A percentile compares a stretch with the other conserved stretches of the same genome.
These are phyloP conservation scores for Lipotes vexillifer DNA, from an alignment of 2,113 vertebrate species.

Conservation along the genomic window DNA sequence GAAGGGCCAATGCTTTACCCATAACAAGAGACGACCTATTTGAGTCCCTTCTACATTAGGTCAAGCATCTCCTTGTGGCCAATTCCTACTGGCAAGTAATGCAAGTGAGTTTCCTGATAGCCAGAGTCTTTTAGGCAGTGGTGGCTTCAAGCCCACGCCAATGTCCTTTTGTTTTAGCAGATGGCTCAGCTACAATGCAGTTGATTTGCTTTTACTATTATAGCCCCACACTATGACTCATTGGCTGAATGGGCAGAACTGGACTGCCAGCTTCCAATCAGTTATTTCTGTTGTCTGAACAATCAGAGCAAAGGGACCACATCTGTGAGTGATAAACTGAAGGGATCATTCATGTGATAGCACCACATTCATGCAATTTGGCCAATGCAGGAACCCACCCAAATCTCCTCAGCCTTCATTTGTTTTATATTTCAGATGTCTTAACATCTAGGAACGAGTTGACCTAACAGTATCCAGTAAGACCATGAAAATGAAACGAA, in stretches of 20 bases:
- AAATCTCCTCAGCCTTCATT: too few relatives aligned
- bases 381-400: neutral
- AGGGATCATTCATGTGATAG: too few relatives aligned
- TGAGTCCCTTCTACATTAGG: neutral
- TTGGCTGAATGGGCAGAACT: neutral
- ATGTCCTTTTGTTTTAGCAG: neutral
- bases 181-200: neutral
- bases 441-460: neutral
- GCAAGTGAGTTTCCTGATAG: neutral
- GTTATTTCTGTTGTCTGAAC: neutral
- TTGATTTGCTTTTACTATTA: neutral
- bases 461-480: neutral
- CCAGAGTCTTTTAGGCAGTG: too few relatives aligned
- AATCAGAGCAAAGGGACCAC: neutral
- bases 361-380: too few relatives aligned
- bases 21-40: neutral
- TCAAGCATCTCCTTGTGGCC: neutral
- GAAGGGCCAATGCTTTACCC: neutral
- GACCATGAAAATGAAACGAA: neutral
- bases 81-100: accelerated
- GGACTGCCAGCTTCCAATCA: neutral
- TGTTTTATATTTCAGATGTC: neutral
- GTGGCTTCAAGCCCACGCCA: neutral
- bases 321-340: neutral
- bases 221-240: neutral